These are phyloP conservation scores for Morone chrysops DNA, from an alignment of 2,113 vertebrate genomes.

Conservation along the genomic window DNA sequence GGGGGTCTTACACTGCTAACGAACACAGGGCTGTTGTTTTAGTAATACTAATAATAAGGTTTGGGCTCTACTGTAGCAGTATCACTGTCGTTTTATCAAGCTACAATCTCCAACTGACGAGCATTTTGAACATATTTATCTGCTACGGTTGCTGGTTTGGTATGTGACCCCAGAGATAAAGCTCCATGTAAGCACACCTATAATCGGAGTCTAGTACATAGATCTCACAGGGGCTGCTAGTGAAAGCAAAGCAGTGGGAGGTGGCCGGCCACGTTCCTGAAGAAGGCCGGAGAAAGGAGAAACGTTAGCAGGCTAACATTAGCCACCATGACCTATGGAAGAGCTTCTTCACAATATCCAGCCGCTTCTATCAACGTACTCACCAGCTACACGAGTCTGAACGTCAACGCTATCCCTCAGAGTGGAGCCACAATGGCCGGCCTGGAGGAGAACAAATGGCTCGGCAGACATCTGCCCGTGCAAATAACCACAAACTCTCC, in stretches of 20 bases:
- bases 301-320: conserved; percentile 6
- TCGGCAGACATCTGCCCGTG: conserved; percentile 41
- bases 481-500: conserved; percentile 7
- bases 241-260: conserved; percentile 46
- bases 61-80: not conserved
- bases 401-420: not conserved
- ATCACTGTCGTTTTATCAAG: not conserved
- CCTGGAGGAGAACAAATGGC: not conserved
- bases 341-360: conserved; percentile 17
- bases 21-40: not conserved
- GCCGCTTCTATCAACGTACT: conserved; percentile 23
- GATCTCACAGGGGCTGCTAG: not conserved
- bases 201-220: not conserved
- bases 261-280: conserved; percentile 48
- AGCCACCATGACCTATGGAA: conserved; percentile 30
- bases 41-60: not conserved
- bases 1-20: not conserved
- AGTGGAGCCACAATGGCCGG: conserved; percentile 14
- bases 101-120: too few species aligned
- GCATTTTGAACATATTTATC: not conserved
- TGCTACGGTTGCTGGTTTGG: not conserved
- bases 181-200: not conserved
- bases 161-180: not conserved
- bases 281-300: conserved; percentile 51
- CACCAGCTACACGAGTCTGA: conserved; percentile 34